Base-by-base conservation (phyloP, 2,888 invertebrate species). In the Cataglyphis altisquamis region DNA sequence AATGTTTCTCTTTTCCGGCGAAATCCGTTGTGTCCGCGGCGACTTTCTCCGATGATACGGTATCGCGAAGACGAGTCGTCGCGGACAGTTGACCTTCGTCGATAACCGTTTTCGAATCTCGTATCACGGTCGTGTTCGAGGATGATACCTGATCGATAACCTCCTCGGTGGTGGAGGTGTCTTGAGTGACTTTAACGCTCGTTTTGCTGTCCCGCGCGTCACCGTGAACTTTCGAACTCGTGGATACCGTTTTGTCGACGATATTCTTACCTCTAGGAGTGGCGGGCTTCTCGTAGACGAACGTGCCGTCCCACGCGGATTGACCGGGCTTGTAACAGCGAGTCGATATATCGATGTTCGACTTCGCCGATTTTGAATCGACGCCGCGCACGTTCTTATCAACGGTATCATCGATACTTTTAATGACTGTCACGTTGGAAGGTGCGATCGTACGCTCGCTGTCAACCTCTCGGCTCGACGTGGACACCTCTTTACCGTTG, bases 281-380 rank as follows among this genome's bases (percentile, higher is more conserved):
- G 2, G 36, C 12, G 0, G 80, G 95, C 86, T 94, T 95, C 92
- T 96, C 96, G 87, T 96, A 95, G 29, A 94, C 92, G 84, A 96
- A 96, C 89, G 96, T 96, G 15, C 96, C 96, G 83, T 96, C 96
- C 96, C 96, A 96, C 12, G 92, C 86, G 0, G 94, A 93, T 21
- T 93, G 92, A 0, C 94, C 93, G 0, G 92, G 92, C 77, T 90
- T 93, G 73, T 72, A 83, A 18, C 63, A 84, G 12, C 90, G 88
- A 12, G 72, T 32, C 15, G 64, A 39, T 25, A 60, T 64, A 25
- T 83, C 83, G 3, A 62, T 9, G 4, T 62, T 52, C 3, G 80
- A 80, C 25, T 12, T 67, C 12, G 64, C 64, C 1, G 39, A 8
- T 45, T 36, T 74, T 3, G 52, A 82, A n/a, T 82, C 85, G 18